phyloP scores from a whole-genome alignment of 2,888 invertebrate genomes.

The Pterobdella sp. region DNA sequence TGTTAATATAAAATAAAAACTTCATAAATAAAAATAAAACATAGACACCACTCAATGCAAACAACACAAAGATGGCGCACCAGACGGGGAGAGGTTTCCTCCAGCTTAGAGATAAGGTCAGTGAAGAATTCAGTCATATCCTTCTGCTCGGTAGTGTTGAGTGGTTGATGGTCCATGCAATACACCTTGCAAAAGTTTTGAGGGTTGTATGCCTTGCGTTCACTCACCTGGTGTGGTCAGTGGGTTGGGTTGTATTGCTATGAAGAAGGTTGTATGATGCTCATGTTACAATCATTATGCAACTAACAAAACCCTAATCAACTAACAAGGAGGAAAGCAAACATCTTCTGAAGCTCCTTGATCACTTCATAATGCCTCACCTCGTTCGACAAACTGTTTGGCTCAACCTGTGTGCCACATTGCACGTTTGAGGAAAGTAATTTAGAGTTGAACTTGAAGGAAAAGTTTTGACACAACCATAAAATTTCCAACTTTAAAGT shows the following conservation, averaged over 20 bases:
- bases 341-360: conserved; percentile 83
- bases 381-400: conserved; percentile 22
- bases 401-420: conserved; percentile 47
- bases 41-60: neutral
- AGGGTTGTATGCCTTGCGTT: conserved; percentile 88
- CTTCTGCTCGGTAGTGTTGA: conserved; percentile 92
- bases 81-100: conserved; percentile 81
- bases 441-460: neutral
- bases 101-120: conserved; percentile 85
- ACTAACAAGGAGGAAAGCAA: conserved; percentile 73
- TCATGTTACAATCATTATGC: too few species aligned
- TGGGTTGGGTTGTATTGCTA: too few species aligned
- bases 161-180: conserved; percentile 90
- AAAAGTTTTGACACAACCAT: neutral
- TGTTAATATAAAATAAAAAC: neutral
- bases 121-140: conserved; percentile 98
- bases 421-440: neutral
- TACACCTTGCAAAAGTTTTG: conserved; percentile 89
- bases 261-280: too few species aligned
- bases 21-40: conserved; percentile 15
- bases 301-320: neutral
- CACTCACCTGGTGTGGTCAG: conserved; percentile 66
- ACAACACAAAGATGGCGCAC: conserved; percentile 33
- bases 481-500: neutral
- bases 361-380: conserved; percentile 69